Percentiles rank a stretch among this genome's conserved stretches.
These are phyloP conservation scores for Aplocera efformata DNA, from an alignment of 2,888 invertebrate genomes.

Conservation along the genomic window DNA sequence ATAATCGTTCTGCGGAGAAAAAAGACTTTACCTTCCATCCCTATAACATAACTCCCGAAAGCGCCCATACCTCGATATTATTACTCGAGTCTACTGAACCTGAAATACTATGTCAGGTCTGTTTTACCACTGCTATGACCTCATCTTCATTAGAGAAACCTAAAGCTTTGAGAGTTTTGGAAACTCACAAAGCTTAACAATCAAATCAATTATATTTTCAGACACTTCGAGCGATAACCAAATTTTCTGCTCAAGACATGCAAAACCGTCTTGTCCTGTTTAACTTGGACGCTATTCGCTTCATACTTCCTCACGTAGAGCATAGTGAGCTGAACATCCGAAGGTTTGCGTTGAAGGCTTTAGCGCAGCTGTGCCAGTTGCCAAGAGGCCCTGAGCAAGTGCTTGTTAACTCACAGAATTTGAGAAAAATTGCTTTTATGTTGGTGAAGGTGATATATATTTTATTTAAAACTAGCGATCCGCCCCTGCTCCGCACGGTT, in stretches of 20 bases:
- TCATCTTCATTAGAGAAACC: no score
- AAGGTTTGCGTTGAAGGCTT: conserved; percentile 74
- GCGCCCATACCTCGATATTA: conserved; percentile 66
- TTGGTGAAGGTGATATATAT: conserved; percentile 51
- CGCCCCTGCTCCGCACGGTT: no score
- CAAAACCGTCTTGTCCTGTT: conserved; percentile 56
- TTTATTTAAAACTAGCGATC: no score
- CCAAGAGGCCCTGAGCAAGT: conserved; percentile 70
- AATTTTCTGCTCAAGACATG: conserved; percentile 65
- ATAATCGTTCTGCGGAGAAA: conserved; percentile 68
- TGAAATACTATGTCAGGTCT: conserved; percentile 70
- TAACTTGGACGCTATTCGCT: conserved; percentile 54
- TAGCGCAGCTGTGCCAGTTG: conserved; percentile 74
- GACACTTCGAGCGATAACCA: conserved; percentile 71
- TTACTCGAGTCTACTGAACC: conserved; percentile 63
- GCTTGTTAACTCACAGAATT: conserved; percentile 51
- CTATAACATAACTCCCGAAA: conserved; percentile 65
- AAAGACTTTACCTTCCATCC: conserved; percentile 65
- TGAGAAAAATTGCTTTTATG: conserved; percentile 63
- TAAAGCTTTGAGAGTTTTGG: no score
- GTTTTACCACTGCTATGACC: no score
- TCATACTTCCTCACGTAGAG: conserved; percentile 60
- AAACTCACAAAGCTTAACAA: no score
- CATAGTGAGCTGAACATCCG: conserved; percentile 60
- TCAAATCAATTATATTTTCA: conserved; percentile 31